Conservation (phyloP, 2,888 invertebrate genomes). For the Biston betularia region DNA sequence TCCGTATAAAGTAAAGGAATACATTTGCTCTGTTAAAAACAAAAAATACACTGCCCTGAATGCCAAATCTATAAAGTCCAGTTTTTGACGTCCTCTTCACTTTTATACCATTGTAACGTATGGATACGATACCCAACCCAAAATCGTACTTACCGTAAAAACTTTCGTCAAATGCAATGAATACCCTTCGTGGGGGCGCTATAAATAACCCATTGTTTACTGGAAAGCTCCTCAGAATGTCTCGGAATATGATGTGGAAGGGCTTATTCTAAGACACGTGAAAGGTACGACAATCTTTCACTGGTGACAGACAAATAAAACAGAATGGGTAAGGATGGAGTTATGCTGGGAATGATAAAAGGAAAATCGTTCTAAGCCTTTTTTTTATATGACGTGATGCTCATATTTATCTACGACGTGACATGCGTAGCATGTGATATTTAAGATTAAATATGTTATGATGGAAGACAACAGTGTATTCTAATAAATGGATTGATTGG, state of each 20-base stretch:
- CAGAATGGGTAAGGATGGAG: slow-evolving; percentile 23
- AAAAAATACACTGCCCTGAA: background rate
- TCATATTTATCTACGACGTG: background rate
- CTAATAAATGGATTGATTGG: no score
- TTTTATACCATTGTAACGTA: background rate
- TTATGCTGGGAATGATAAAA: slow-evolving; percentile 28
- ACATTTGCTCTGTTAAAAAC: no score
- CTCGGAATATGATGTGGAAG: slow-evolving; percentile 41
- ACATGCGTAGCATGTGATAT: background rate
- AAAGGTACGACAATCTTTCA: slow-evolving; percentile 42
- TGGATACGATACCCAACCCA: slow-evolving; percentile 8
- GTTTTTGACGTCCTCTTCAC: background rate
- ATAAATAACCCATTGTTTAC: slow-evolving; percentile 43
- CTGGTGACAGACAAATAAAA: slow-evolving; percentile 35
- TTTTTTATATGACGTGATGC: slow-evolving; percentile 2
- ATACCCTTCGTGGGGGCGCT: slow-evolving; percentile 25
- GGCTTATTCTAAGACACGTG: slow-evolving; percentile 37
- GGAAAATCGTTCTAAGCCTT: slow-evolving; percentile 31
- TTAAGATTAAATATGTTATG: background rate
- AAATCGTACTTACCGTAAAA: slow-evolving; percentile 15
- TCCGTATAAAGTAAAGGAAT: no score
- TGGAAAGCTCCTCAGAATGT: slow-evolving; percentile 41
- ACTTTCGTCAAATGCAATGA: slow-evolving; percentile 27
- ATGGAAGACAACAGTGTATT: background rate
- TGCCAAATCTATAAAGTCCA: background rate